A percentile compares a stretch with the other conserved stretches of the same genome.
Conservation (phyloP, 2,888 invertebrate species). For the Blomia tropicalis region DNA sequence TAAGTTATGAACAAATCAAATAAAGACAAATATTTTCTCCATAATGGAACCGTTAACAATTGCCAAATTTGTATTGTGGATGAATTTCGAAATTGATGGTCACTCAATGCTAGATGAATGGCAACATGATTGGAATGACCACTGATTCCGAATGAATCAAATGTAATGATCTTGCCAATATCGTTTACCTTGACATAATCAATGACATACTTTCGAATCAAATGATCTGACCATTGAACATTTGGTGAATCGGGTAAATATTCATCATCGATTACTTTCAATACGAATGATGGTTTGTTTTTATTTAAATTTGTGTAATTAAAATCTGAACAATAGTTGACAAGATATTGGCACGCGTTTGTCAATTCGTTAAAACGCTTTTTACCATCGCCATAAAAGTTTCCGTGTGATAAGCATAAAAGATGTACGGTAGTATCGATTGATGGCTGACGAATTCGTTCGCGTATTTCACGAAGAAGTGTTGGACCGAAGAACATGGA, state of each 20-base stretch:
- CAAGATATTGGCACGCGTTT: background rate
- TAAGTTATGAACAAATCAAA: constrained; percentile 21
- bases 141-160: constrained; percentile 83
- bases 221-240: constrained; percentile 24
- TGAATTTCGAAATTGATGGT: constrained; percentile 25
- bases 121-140: constrained; percentile 75
- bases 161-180: constrained; percentile 51
- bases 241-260: constrained; percentile 26
- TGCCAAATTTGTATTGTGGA: constrained; percentile 26
- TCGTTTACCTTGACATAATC: constrained; percentile 24
- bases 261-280: constrained; percentile 21
- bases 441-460: constrained; percentile 3
- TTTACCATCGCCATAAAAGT: constrained; percentile 19
- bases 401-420: constrained; percentile 69
- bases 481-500: constrained; percentile 97
- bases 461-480: constrained; percentile 37
- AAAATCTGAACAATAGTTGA: background rate
- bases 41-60: constrained; percentile 33
- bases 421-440: constrained; percentile 50
- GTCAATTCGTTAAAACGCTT: constrained; percentile 19
- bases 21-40: constrained; percentile 31
- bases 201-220: constrained; percentile 24
- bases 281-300: background rate
- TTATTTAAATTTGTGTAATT: too few species aligned
- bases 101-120: constrained; percentile 32